Evolutionary conservation across 2,113 vertebrate species (phyloP).

Genomic region (Greenwoodochromis staneri): DNA sequence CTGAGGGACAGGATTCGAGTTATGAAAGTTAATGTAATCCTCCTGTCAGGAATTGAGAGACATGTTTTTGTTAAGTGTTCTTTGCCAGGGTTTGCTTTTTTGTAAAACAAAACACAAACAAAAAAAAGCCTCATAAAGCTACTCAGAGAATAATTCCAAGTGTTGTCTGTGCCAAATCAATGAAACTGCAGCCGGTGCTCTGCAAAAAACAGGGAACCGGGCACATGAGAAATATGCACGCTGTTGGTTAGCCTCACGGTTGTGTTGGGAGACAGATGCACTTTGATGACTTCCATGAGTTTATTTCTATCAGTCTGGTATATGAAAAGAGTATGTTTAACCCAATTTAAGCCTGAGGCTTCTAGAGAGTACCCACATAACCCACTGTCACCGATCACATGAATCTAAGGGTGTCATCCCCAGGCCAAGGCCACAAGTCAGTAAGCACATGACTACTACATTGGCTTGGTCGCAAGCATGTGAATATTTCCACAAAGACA

Average conservation of each 20-base stretch:
- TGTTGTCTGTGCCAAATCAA: not conserved
- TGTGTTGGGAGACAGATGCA: not conserved
- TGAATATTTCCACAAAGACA: not conserved
- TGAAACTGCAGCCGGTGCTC: not conserved
- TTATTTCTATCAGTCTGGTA: constrained; percentile 29
- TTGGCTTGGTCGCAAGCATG: not conserved
- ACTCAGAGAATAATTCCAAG: not conserved
- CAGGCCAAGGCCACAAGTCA: constrained; percentile 37
- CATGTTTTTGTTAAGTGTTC: not conserved
- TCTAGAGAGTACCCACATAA: not conserved
- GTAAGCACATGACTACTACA: constrained; percentile 63
- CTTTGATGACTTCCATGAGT: not conserved
- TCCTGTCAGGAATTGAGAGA: not conserved
- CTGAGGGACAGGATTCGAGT: not conserved
- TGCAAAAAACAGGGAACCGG: not conserved
- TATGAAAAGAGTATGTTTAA: constrained; percentile 19
- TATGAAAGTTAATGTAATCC: not conserved
- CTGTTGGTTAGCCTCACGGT: not conserved
- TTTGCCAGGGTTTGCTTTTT: not conserved
- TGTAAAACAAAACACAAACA: not conserved
- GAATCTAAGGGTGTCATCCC: constrained; percentile 39
- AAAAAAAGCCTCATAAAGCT: not conserved
- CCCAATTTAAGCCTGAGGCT: not conserved
- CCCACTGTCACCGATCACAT: constrained; percentile 57
- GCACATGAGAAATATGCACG: not conserved